phyloP scores from a whole-genome alignment of 2,797 vertebrate species.

The Erpetoichthys calabaricus region DNA sequence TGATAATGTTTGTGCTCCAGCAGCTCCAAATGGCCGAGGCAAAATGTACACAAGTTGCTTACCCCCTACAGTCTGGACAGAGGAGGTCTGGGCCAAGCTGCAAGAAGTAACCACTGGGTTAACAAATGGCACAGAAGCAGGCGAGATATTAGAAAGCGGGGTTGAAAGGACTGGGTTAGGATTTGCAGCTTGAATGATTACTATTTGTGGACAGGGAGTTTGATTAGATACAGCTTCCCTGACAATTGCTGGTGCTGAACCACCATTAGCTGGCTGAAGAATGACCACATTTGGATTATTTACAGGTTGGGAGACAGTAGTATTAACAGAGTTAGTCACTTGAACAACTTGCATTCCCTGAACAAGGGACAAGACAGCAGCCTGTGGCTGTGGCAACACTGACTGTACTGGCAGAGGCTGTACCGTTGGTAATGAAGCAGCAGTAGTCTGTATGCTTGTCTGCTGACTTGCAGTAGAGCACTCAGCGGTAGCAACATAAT shows the following conservation, averaged over 20 bases:
- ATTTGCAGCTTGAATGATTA: constrained; percentile 88
- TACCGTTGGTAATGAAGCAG: constrained; percentile 50
- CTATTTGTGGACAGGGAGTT: constrained; percentile 84
- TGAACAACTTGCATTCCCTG: constrained; percentile 94
- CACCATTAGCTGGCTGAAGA: constrained; percentile 74
- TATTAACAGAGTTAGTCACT: constrained; percentile 64
- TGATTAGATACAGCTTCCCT: constrained; percentile 73
- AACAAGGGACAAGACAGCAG: constrained; percentile 71
- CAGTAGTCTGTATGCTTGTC: constrained; percentile 50
- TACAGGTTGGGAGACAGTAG: constrained; percentile 57
- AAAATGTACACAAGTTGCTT: constrained; percentile 94
- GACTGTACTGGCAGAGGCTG: constrained; percentile 52
- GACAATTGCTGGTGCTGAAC: constrained; percentile 58
- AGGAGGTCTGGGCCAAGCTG: constrained; percentile 43
- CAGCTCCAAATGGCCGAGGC: constrained; percentile 62
- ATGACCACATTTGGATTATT: constrained; percentile 85
- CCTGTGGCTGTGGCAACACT: constrained; percentile 49
- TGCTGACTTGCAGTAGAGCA: constrained; percentile 49
- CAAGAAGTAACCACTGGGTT: constrained; percentile 46
- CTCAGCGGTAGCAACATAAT: constrained; percentile 36
- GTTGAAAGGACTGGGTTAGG: constrained; percentile 67
- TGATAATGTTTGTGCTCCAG: constrained; percentile 3
- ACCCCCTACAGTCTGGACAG: constrained; percentile 71
- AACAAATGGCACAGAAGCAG: constrained; percentile 50
- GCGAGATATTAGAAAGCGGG: constrained; percentile 53